A percentile compares a stretch with the other conserved stretches of the same genome.
phyloP scores from a whole-genome alignment of 2,113 vertebrate genomes.

The Hymenochirus boettgeri region DNA sequence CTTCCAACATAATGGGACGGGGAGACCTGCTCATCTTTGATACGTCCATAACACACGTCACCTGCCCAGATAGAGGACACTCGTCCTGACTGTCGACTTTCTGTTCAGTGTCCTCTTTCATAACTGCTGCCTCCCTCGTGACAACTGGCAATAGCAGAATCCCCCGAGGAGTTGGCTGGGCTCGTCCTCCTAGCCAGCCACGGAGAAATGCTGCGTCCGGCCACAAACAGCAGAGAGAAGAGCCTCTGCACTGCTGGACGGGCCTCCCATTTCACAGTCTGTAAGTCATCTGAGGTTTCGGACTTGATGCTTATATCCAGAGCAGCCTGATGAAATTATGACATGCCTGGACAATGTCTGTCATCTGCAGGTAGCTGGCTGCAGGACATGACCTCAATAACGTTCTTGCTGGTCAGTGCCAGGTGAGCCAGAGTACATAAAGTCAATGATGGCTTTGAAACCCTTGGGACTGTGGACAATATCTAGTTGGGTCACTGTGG shows the following conservation, averaged over 20 bases:
- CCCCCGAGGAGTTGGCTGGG: slow-evolving; percentile 90
- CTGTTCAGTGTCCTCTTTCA: slow-evolving; percentile 89
- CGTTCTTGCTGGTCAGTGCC: slow-evolving; percentile 92
- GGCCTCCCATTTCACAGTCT: slow-evolving; percentile 80
- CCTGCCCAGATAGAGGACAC: slow-evolving; percentile 78
- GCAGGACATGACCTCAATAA: slow-evolving; percentile 98
- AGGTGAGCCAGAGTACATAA: slow-evolving; percentile 97
- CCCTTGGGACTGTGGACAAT: slow-evolving; percentile 95
- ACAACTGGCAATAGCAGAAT: slow-evolving; percentile 95
- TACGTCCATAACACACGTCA: slow-evolving; percentile 73
- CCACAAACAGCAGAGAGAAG: slow-evolving; percentile 84
- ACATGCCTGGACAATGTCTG: slow-evolving; percentile 95
- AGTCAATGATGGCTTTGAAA: slow-evolving; percentile 96
- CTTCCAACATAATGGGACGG: slow-evolving; percentile 68
- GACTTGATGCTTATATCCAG: slow-evolving; percentile 96
- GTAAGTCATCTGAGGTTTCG: slow-evolving; percentile 85
- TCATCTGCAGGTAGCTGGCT: slow-evolving; percentile 97
- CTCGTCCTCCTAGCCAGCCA: slow-evolving; percentile 88
- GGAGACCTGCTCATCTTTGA: slow-evolving; percentile 94
- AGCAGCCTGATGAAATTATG: slow-evolving; percentile 93
- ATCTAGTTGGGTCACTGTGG: slow-evolving; percentile 93
- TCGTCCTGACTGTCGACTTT: slow-evolving; percentile 86
- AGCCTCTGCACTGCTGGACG: slow-evolving; percentile 73
- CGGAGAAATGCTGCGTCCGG: slow-evolving; percentile 90
- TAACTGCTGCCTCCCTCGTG: slow-evolving; percentile 89